Evolutionary conservation across 2,113 vertebrate genomes (phyloP).

Genomic region (Mirza zaza): DNA sequence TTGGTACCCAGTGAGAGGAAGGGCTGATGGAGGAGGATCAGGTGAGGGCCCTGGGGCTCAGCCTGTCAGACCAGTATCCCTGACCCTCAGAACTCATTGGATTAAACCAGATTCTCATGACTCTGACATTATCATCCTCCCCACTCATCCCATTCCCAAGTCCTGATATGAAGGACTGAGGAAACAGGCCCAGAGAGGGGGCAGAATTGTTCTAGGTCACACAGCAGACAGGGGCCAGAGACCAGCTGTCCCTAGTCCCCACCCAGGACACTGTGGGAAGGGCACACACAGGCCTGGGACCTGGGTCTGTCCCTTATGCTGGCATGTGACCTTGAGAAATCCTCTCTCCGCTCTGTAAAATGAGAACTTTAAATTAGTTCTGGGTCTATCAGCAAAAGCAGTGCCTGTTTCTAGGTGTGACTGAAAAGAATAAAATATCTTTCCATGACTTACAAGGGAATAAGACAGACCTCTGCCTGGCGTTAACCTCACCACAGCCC

Average conservation of each 20-base stretch:
- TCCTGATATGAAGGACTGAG: background rate
- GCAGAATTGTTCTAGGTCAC: background rate
- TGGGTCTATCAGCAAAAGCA: background rate
- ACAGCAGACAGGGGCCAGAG: background rate
- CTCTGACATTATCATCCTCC: background rate
- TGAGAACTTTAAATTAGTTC: background rate
- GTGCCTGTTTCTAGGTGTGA: background rate
- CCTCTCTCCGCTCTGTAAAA: background rate
- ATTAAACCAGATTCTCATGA: background rate
- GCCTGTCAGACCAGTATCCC: background rate
- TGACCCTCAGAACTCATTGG: background rate
- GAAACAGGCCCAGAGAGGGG: background rate
- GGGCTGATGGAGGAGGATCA: background rate
- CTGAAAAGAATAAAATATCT: background rate
- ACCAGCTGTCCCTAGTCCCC: background rate
- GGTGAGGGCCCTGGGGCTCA: background rate
- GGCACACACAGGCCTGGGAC: background rate
- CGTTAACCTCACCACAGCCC: background rate
- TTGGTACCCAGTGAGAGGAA: background rate
- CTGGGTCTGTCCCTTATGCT: background rate
- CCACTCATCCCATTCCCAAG: background rate
- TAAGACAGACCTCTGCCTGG: background rate
- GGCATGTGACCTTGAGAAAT: constrained; percentile 53
- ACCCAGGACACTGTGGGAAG: background rate
- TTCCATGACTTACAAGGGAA: background rate